Base-by-base conservation (phyloP, 2,113 vertebrate genomes). In the Gallinago jamesoni region DNA sequence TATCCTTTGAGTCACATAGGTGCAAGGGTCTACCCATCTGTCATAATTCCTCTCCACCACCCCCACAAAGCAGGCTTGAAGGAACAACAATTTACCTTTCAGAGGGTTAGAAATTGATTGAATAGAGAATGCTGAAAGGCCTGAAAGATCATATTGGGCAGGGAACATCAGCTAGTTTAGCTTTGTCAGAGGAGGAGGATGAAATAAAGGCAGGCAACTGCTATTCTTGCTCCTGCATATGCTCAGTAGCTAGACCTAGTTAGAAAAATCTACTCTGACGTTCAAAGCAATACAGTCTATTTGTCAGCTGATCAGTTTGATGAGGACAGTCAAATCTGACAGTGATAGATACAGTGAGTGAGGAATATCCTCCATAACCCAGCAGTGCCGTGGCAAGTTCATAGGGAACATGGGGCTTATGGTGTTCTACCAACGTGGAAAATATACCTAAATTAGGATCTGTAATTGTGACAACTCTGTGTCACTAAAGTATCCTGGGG, bases 201-300 rank as follows among this genome's bases (percentile, higher is more conserved):
- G 92, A 96, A 95, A 91, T 96, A 93, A 95, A 97, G 91, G 57
- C 87, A 90, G 45, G 81, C 91, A 95, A 95, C 82, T 96, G 82
- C 93, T 97, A 96, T 96, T 97, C 96, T 97, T 90, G 87, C 93
- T 96, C 95, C 67, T 59, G 50, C 95, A 95, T 96, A 97, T 97
- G 95, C 93, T 97, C 92, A 85, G 89, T 74, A 95, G 90, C 59
- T 96, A 96, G 96, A 97, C 92, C 92, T 96, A 96, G 84, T 96
- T 97, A 96, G 93, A 96, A 96, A 97, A 94, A 95, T 88, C 87
- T 81, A 81, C 93, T 89, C 83, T 96, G 95, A 96, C 43, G 8
- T 94, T 97, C 73, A 68, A 94, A 80, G 91, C 86, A 95, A 94
- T 93, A 92, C 55, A 88, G 84, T 88, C 53, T 90, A 92, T 92